Conservation (phyloP, 2,797 vertebrate species). For the Poliocrania exsul region DNA sequence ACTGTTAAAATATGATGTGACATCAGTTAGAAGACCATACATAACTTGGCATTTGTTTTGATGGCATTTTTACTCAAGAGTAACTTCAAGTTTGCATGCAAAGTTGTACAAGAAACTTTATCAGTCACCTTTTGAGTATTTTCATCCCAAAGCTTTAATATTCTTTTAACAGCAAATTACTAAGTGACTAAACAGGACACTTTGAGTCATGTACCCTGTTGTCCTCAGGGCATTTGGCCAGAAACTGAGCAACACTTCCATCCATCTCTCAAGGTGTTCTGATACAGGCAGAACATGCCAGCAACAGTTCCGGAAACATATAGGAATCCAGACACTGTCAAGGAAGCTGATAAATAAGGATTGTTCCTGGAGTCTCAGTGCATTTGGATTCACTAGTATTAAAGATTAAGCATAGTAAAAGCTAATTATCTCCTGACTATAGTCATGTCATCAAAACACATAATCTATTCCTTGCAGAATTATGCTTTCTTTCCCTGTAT, state of each 20-base stretch:
- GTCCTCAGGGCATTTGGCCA: not conserved
- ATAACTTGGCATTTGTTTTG: not conserved
- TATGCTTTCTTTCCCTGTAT: not conserved
- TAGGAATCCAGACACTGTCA: not conserved
- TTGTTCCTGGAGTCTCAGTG: not conserved
- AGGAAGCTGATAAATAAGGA: not conserved
- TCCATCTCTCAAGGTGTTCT: not conserved
- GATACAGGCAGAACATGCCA: not conserved
- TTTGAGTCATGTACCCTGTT: not conserved
- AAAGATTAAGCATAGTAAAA: not conserved
- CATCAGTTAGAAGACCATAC: not conserved
- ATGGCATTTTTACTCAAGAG: not conserved
- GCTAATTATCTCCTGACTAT: not conserved
- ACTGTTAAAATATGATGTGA: not conserved
- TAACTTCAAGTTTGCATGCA: not conserved
- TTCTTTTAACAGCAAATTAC: not conserved
- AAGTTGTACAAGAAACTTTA: not conserved
- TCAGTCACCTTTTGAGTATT: not conserved
- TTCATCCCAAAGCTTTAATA: not conserved
- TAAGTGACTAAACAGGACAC: not conserved
- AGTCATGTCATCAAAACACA: not conserved
- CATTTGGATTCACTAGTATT: not conserved
- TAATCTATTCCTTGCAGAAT: not conserved
- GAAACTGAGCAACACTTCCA: not conserved
- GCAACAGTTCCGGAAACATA: not conserved